Evolutionary conservation across 2,888 invertebrate genomes (phyloP).

Genomic region (Synanthedon andrenaeformis): DNA sequence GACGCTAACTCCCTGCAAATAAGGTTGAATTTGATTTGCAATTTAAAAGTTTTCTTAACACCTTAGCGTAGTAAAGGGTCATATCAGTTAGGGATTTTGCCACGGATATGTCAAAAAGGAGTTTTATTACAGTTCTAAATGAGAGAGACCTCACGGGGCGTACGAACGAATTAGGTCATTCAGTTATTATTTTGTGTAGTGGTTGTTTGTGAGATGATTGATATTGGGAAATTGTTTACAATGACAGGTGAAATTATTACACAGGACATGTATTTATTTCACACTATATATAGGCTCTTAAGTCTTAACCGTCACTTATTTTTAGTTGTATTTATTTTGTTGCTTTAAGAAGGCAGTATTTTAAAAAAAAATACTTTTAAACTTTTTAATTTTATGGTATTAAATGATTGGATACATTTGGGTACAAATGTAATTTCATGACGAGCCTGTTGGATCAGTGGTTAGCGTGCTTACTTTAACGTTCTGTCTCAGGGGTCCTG

Average conservation of each 20-base stretch:
- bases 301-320: too few species aligned
- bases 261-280: not conserved
- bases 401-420: too few species aligned
- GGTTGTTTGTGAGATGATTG: conserved; percentile 17
- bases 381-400: too few species aligned
- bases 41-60: conserved; percentile 46
- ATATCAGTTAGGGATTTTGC: conserved; percentile 70
- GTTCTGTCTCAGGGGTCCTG: too few species aligned
- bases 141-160: conserved; percentile 56
- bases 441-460: too few species aligned
- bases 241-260: not conserved
- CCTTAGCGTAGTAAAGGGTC: conserved; percentile 61
- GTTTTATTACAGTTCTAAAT: conserved; percentile 66
- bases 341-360: too few species aligned
- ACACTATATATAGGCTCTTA: too few species aligned
- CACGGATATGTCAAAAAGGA: conserved; percentile 71
- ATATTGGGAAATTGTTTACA: conserved; percentile 17
- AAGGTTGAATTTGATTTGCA: conserved; percentile 16
- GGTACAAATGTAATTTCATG: too few species aligned
- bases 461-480: too few species aligned
- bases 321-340: too few species aligned
- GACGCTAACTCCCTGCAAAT: not conserved
- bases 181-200: conserved; percentile 25
- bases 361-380: too few species aligned
- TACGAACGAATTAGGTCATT: conserved; percentile 45